phyloP scores from a whole-genome alignment of 2,888 invertebrate species.

The Euclidia mi region DNA sequence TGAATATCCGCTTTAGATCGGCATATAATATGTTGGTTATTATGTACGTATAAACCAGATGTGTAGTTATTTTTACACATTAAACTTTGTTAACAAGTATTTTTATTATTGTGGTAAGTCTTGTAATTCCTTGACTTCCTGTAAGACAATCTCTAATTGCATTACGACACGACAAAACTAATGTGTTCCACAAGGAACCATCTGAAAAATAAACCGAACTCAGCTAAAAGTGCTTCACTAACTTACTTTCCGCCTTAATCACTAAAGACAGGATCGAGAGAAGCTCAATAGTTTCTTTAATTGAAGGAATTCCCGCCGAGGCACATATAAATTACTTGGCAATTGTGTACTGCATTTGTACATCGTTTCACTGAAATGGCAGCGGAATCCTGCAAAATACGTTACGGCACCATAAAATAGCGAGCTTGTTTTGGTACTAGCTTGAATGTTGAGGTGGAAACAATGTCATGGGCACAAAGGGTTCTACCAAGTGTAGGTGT shows the following conservation, averaged over 20 bases:
- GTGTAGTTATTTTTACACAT: no score
- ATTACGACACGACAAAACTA: no score
- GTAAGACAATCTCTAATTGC: no score
- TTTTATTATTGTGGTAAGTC: no score
- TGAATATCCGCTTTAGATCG: no score
- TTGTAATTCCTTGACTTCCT: no score
- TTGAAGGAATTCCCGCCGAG: slow-evolving; percentile 48
- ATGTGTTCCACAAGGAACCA: not conserved
- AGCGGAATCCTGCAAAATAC: slow-evolving; percentile 36
- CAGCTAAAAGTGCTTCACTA: slow-evolving; percentile 10
- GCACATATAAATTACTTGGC: slow-evolving; percentile 58
- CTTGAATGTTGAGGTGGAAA: slow-evolving; percentile 23
- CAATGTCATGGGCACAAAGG: no score
- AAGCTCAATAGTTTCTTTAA: slow-evolving; percentile 49
- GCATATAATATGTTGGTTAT: no score
- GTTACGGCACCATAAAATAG: slow-evolving; percentile 34
- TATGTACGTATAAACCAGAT: no score
- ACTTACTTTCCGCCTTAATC: slow-evolving; percentile 27
- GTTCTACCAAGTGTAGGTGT: no score
- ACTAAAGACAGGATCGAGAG: slow-evolving; percentile 25
- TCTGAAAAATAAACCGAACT: not conserved
- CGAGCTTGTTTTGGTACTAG: slow-evolving; percentile 20
- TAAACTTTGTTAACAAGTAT: no score
- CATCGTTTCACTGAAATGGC: slow-evolving; percentile 39
- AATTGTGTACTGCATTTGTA: slow-evolving; percentile 57